Conservation (phyloP, 2,113 vertebrate genomes). For the Melospiza georgiana region DNA sequence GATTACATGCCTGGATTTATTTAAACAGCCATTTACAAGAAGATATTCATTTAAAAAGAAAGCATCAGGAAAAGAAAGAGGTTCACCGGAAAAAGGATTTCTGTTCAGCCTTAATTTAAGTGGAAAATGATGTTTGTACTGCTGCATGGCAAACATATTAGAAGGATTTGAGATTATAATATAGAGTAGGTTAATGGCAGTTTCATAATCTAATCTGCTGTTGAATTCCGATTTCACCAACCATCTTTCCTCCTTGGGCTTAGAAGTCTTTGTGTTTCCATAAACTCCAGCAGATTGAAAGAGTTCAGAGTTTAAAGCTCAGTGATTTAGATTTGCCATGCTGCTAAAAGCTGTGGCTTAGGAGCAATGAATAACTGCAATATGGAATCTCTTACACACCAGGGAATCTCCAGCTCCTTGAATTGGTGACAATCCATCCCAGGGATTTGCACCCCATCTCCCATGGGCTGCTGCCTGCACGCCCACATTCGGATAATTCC, state of each 20-base stretch:
- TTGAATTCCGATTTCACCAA: not conserved
- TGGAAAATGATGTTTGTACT: constrained; percentile 49
- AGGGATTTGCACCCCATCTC: not conserved
- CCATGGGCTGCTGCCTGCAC: rapidly evolving
- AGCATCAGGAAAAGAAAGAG: constrained; percentile 19
- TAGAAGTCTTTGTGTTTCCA: not conserved
- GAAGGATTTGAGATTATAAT: constrained; percentile 49
- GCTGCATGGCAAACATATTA: not conserved
- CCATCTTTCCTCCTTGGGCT: not conserved
- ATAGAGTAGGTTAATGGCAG: constrained; percentile 46
- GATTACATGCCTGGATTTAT: constrained; percentile 42
- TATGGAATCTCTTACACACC: not conserved
- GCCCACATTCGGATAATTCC: rapidly evolving
- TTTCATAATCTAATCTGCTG: constrained; percentile 53
- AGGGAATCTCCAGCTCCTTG: not conserved
- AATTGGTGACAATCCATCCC: not conserved
- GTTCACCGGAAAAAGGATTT: constrained; percentile 28
- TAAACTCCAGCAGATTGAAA: constrained; percentile 6
- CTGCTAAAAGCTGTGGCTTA: constrained; percentile 19
- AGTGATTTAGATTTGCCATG: not conserved
- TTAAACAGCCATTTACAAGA: constrained; percentile 36
- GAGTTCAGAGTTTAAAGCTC: constrained; percentile 31
- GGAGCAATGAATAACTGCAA: not conserved
- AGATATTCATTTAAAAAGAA: constrained; percentile 20
- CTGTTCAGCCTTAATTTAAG: constrained; percentile 13